Evolutionary conservation across 2,888 invertebrate species (phyloP), one percentile per base, ranked within the genome.

Genomic region (Dorcus hopei): DNA sequence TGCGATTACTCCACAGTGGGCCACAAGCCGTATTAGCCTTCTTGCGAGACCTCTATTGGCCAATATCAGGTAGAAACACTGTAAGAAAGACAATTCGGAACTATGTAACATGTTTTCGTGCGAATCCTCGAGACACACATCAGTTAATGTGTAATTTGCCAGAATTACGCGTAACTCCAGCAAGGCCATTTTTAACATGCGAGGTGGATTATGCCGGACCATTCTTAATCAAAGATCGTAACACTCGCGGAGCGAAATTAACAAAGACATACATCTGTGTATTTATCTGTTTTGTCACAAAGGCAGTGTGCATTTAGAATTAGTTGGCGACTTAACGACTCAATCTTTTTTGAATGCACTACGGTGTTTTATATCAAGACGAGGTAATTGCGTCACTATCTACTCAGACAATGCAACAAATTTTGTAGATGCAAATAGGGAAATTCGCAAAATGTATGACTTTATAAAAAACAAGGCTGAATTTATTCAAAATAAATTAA

Each of bases 131-230:
- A 42, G n/a, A 42, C 33, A 11, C 56, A 1, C 38, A 54, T 26
- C 49, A 54, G 26, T 33, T 48, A 40, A 73, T 74, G 72, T 70
- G 68, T 9, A 38, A 71, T 45, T 61, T 73, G 19, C 73, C 71
- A 1, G 26, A 16, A 9, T n/a, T 53, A 5, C 49, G 72, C 26
- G 65, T 70, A 0, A 61, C 51, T 2, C 62, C 65, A 5, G 40
- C 61, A 8, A 52, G 65, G 9, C 63, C 71, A 47, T 73, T 73
- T 61, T 57, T 45, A 5, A 61, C 61, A 11, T 45, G 56, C 42
- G 71, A 70, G 0, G 50, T 70, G 1, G 71, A 72, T 54, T 72
- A 63, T 60, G 68, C 64, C 16, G 72, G 72, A 2, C 69, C 71
- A 1, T 61, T 69, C 43, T 48, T 52, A 6, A 49, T 70, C 11